phyloP scores from a whole-genome alignment of 1,140 invertebrate species.

The Drosophila repletoides region DNA sequence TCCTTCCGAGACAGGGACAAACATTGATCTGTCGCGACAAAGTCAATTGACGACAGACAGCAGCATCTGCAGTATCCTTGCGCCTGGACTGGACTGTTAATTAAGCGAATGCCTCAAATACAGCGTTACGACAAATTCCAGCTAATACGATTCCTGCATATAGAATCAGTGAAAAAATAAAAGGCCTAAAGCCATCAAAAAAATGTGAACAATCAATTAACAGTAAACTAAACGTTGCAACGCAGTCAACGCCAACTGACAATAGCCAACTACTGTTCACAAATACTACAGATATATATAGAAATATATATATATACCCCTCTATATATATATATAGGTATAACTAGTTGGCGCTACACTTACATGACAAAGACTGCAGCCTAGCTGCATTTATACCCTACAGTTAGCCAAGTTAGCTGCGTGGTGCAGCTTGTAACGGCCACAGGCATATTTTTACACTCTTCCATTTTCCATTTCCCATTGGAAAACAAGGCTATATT shows the following conservation, averaged over 20 bases:
- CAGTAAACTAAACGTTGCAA: conserved; percentile 49
- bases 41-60: conserved; percentile 75
- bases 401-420: not conserved
- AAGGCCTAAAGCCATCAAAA: conserved; percentile 39
- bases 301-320: conserved; percentile 10
- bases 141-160: conserved; percentile 40
- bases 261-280: conserved; percentile 75
- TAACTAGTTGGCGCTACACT: conserved; percentile 6
- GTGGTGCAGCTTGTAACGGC: not conserved
- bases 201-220: conserved; percentile 69
- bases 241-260: conserved; percentile 48
- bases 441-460: too few relatives aligned
- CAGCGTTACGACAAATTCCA: conserved; percentile 65
- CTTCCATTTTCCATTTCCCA: too few relatives aligned
- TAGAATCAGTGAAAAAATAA: conserved; percentile 32
- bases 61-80: conserved; percentile 63
- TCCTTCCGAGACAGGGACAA: conserved; percentile 36
- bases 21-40: conserved; percentile 71
- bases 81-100: conserved; percentile 52
- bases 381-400: not conserved
- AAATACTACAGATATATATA: too few relatives aligned
- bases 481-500: too few relatives aligned
- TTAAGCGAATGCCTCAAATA: conserved; percentile 56
- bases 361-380: not conserved
- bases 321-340: not conserved